Percentiles rank a stretch among this genome's conserved stretches.
Evolutionary conservation across 1,140 invertebrate genomes (phyloP).

Genomic region (Parasteatoda tepidariorum): DNA sequence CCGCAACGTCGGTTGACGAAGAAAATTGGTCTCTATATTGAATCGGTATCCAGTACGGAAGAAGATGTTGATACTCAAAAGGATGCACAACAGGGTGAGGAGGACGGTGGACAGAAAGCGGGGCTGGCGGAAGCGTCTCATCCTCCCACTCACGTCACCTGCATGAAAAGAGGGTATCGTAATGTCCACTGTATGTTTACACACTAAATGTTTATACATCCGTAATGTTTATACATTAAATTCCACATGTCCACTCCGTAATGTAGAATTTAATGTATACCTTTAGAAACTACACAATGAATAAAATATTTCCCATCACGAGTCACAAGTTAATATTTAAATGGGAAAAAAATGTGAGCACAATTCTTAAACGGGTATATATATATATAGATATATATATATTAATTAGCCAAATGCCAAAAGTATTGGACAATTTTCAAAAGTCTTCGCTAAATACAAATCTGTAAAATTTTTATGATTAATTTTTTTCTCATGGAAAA

Average conservation of each 20-base stretch:
- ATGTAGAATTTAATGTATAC: not conserved
- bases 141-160: conserved; percentile 31
- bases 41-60: not conserved
- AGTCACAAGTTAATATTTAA: too few species aligned
- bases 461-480: too few species aligned
- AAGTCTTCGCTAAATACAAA: too few species aligned
- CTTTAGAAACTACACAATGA: not conserved
- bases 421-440: too few species aligned
- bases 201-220: not conserved
- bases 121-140: conserved; percentile 36
- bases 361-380: too few species aligned
- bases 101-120: conserved; percentile 24
- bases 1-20: not conserved
- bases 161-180: not conserved
- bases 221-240: not conserved
- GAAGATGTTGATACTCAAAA: conserved; percentile 22
- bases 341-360: too few species aligned
- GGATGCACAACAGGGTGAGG: conserved; percentile 1
- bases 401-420: too few species aligned
- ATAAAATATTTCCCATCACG: not conserved
- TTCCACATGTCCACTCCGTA: not conserved
- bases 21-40: not conserved
- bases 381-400: too few species aligned
- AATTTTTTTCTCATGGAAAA: too few species aligned
- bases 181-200: not conserved